Evolutionary conservation across 1,140 invertebrate genomes (phyloP), one percentile per base, ranked within the genome.

Genomic region (Anagrus nilaparvatae): DNA sequence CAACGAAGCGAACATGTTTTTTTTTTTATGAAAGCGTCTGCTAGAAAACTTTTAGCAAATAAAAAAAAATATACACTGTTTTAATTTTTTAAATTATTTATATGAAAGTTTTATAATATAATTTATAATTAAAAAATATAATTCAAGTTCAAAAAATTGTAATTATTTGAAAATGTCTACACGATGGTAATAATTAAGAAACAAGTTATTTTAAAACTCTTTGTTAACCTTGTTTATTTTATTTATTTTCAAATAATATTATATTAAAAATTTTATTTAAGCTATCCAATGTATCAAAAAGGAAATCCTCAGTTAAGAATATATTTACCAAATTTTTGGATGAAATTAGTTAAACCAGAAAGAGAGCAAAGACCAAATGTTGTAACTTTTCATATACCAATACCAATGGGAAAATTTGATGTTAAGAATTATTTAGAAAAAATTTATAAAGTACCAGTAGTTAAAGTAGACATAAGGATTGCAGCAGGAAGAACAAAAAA

Each of bases 401-500:
- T 84, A 63, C 79, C 81, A 65, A 84, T 84, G 81, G 93, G 86
- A 10, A 81, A 74, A 64, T 55, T 71, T 47, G 93, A 97, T 65
- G 73, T 97, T 0, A 83, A 80, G 61, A 92, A 93, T 69, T 97
- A 97, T 67, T 67, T 97, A 40, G 81, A 93, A 60, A 95, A 96
- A 66, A 95, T 97, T 50, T 97, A 97, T 53, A 81, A 89, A 47
- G 65, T 97, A 1, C 72, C 76, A 3, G 78, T 87, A 5, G 61
- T 81, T 4, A 61, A 82, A 56, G 80, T 96, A 0, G 67, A 75
- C 30, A 87, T 82, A 1, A 71, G 73, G 47, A 85, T 89, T 43
- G 67, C 70, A 30, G 43, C 80, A 49, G 86, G 86, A 48, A 73
- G 70, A 40, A 70, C 59, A 0, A 66, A 60, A 25, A 64, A 59